These are phyloP conservation scores for Tineola bisselliella DNA, from an alignment of 2,888 invertebrate species.

Conservation along the genomic window DNA sequence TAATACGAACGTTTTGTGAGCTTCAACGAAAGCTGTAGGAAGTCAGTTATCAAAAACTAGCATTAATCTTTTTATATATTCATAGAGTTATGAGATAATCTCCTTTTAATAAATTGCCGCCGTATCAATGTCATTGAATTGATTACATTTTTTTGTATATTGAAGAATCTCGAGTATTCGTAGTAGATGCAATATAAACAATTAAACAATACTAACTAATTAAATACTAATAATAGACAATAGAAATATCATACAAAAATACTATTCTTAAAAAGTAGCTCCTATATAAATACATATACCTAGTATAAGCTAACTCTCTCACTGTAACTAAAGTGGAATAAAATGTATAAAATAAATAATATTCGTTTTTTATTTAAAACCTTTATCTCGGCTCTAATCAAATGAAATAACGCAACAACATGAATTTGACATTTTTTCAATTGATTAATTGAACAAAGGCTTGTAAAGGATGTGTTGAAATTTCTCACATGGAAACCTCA, in stretches of 20 bases:
- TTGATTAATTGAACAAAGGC: neutral
- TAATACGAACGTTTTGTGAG: slow-evolving; percentile 1
- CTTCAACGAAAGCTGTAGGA: neutral
- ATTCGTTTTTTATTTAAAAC: neutral
- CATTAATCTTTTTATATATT: slow-evolving; percentile 12
- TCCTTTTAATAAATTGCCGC: slow-evolving; percentile 2
- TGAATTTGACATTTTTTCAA: neutral
- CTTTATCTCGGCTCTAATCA: neutral
- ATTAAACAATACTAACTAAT: no score
- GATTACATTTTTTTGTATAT: neutral
- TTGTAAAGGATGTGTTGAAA: slow-evolving; percentile 7
- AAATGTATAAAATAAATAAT: neutral
- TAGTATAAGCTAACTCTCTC: no score
- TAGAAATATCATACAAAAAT: no score
- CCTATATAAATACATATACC: no score
- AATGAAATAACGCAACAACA: neutral
- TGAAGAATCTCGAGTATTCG: no score
- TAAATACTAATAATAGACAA: no score
- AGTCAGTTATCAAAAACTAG: neutral
- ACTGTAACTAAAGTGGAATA: no score
- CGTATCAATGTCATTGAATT: neutral
- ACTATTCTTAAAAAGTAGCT: no score
- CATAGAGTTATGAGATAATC: slow-evolving; percentile 8
- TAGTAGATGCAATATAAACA: no score
- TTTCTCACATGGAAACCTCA: neutral